These are phyloP conservation scores for Limnephilus marmoratus DNA, from an alignment of 2,888 invertebrate species.

Conservation along the genomic window DNA sequence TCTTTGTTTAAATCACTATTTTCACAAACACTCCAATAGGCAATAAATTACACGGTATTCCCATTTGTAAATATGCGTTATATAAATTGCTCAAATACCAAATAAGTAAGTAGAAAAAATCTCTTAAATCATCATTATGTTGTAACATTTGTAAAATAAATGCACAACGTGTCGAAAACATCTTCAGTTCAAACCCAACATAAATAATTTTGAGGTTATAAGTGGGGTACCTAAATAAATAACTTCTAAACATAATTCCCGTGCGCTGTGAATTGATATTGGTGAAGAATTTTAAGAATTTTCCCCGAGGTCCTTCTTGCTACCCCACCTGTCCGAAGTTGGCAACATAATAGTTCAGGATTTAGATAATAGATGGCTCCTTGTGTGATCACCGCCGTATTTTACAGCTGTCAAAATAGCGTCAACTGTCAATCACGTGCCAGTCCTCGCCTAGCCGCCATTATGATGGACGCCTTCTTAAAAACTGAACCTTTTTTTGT, in stretches of 20 bases:
- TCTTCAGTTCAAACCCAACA: background rate
- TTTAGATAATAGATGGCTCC: constrained; percentile 50
- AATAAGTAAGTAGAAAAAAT: background rate
- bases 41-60: background rate
- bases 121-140: background rate
- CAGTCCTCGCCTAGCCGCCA: constrained; percentile 47
- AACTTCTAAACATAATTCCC: constrained; percentile 16
- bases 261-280: constrained; percentile 24
- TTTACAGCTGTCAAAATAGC: constrained; percentile 63
- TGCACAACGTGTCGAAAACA: background rate
- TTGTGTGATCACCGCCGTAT: constrained; percentile 54
- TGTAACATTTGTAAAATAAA: background rate
- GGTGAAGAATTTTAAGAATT: constrained; percentile 52
- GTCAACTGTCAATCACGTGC: constrained; percentile 63
- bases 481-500: constrained; percentile 14
- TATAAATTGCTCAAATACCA: background rate
- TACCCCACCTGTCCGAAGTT: constrained; percentile 52
- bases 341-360: constrained; percentile 55
- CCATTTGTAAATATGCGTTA: background rate
- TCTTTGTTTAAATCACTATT: background rate
- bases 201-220: constrained; percentile 14
- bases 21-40: background rate
- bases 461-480: constrained; percentile 45
- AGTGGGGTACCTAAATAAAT: constrained; percentile 49
- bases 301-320: constrained; percentile 14